Conservation (phyloP, 2,113 vertebrate genomes). For the Albula goreensis region DNA sequence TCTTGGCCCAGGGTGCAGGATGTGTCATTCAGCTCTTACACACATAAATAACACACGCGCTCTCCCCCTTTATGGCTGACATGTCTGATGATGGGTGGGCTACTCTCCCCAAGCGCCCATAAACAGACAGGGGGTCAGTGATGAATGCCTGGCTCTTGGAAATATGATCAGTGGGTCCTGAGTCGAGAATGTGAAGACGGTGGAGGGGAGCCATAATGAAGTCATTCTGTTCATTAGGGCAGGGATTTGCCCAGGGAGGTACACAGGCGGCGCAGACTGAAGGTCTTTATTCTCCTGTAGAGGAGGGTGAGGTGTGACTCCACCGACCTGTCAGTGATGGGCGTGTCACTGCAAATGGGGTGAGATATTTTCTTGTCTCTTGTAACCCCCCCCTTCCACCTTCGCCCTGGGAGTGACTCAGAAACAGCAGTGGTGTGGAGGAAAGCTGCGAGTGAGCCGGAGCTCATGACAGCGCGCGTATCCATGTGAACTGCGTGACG, state of each 20-base stretch:
- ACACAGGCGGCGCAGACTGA: neutral
- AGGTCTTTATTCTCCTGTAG: neutral
- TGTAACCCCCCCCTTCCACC: slow-evolving; percentile 21
- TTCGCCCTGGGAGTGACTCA: slow-evolving; percentile 19
- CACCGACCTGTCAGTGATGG: neutral
- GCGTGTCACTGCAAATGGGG: neutral
- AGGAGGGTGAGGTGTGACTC: neutral
- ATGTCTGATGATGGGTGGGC: neutral
- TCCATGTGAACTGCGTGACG: neutral
- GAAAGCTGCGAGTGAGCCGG: slow-evolving; percentile 14
- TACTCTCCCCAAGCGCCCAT: neutral
- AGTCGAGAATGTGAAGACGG: neutral
- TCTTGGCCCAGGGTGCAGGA: neutral
- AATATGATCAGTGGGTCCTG: neutral
- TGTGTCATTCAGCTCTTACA: neutral
- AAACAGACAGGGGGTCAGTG: neutral
- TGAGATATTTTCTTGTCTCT: neutral
- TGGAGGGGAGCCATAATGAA: neutral
- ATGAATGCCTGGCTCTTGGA: neutral
- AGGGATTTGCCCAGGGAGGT: too few species aligned
- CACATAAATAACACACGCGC: neutral
- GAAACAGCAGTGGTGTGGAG: neutral
- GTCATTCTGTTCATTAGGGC: too few species aligned
- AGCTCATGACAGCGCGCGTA: slow-evolving; percentile 31
- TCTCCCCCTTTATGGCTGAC: neutral